Base-by-base conservation (phyloP, 2,113 vertebrate species). In the Chiloscyllium plagiosum region DNA sequence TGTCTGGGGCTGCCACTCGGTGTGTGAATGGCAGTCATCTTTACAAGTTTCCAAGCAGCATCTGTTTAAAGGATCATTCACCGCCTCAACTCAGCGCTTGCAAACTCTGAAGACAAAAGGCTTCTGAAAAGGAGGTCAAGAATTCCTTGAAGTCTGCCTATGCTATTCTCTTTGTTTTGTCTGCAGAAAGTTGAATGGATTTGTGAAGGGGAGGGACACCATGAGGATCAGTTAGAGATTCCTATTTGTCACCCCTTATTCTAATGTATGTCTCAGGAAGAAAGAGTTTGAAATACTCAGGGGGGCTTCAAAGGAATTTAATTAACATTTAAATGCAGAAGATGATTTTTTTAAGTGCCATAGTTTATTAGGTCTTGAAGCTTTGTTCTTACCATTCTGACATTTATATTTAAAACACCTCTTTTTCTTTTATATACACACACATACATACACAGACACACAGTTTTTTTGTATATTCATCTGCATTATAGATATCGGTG, bases 11-110 rank as follows among this genome's bases (percentile, higher is more conserved):
- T 95, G 42, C 94, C 94, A 95, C 94, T 95, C 69, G 17, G 68
- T 95, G 94, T 95, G 94, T 95, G 94, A 95, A 95, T 72, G 68
- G 94, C 94, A 95, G 37, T 95, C 94, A 95, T 95, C 94, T 95
- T 72, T 95, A 72, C 68, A 72, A 72, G 42, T 52, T 95, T 72
- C 37, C 94, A 72, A 72, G 94, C 94, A 72, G 94, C 94, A 95
- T 95, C 94, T 95, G 94, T 95, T 95, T 95, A 76, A 95, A 72
- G 94, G 68, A 95, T 95, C 94, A 72, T 95, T 95, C 94, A 95
- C 94, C 66, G 94, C 94, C 69, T 95, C 94, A 95, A 95, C 42
- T 50, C 68, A 72, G 47, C 42, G 69, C 94, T 95, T 72, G 24
- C 94, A 95, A 72, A 95, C 94, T 95, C 94, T 72, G 47, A 95